Conservation (phyloP, 2,113 vertebrate genomes). For the Hemibagrus wyckioides region DNA sequence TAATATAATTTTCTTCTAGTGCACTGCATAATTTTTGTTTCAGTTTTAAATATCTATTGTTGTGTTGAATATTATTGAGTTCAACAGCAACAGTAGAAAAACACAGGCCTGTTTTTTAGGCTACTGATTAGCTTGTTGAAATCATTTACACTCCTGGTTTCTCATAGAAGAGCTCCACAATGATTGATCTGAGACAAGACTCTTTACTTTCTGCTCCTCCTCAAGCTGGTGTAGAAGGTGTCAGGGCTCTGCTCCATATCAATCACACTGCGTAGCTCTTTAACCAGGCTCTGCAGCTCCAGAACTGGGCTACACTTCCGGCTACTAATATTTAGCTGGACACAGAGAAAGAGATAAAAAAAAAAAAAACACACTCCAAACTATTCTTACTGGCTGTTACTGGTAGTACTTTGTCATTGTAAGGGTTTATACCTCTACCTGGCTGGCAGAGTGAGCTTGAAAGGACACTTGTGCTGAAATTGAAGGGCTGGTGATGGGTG, state of each 20-base stretch:
- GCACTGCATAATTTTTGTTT: neutral
- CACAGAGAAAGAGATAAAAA: neutral
- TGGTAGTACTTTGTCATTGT: neutral
- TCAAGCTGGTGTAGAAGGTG: conserved; percentile 18
- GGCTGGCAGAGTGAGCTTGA: conserved; percentile 21
- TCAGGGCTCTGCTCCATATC: conserved; percentile 62
- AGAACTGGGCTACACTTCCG: conserved; percentile 67
- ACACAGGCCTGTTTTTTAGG: neutral
- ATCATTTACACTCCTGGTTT: neutral
- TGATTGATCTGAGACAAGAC: conserved; percentile 1
- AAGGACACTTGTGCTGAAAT: conserved; percentile 45
- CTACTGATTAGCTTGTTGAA: neutral
- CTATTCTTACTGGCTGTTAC: neutral
- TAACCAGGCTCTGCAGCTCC: conserved; percentile 70
- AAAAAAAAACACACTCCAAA: neutral
- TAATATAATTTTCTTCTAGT: neutral
- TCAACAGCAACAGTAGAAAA: neutral
- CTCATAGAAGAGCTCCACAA: neutral
- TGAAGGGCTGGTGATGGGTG: conserved; percentile 43
- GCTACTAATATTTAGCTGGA: conserved; percentile 50
- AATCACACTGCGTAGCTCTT: conserved; percentile 67
- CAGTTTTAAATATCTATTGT: neutral
- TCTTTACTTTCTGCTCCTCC: conserved; percentile 36
- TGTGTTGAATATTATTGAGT: neutral
- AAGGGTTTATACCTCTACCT: conserved; percentile 12